Conservation (phyloP, 2,113 vertebrate species). For the Reinhardtius hippoglossoides region DNA sequence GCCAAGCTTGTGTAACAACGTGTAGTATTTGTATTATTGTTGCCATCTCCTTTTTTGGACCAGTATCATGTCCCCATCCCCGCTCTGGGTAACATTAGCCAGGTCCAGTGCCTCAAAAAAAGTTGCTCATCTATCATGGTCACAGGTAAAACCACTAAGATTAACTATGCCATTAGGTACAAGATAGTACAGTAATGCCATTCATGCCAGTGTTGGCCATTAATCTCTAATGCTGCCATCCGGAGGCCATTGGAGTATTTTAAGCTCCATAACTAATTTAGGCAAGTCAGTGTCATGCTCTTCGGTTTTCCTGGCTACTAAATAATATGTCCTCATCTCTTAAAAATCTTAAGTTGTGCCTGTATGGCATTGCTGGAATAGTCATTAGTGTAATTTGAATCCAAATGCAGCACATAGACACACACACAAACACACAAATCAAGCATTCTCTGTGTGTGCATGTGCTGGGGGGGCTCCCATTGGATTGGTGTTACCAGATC, state of each 20-base stretch:
- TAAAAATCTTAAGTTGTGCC: neutral
- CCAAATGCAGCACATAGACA: conserved; percentile 4
- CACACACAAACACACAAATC: neutral
- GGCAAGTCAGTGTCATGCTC: conserved; percentile 14
- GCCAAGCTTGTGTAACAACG: neutral
- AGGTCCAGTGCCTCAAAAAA: conserved; percentile 18
- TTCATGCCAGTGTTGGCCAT: conserved; percentile 39
- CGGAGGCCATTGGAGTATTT: conserved; percentile 55
- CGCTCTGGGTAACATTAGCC: conserved; percentile 1
- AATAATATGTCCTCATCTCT: conserved; percentile 13
- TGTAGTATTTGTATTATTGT: neutral
- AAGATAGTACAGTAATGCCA: conserved; percentile 32
- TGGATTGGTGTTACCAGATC: conserved; percentile 16
- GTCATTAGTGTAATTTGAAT: conserved; percentile 27
- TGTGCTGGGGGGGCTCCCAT: neutral
- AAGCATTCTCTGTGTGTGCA: neutral
- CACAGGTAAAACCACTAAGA: conserved; percentile 49
- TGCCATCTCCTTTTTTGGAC: conserved; percentile 2
- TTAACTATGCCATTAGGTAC: conserved; percentile 50
- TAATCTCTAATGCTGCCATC: conserved; percentile 38
- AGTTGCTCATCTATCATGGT: conserved; percentile 35
- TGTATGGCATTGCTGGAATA: conserved; percentile 8
- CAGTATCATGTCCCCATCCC: neutral
- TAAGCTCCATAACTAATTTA: conserved; percentile 26
- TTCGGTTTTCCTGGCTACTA: conserved; percentile 12